Evolutionary conservation across 2,888 invertebrate species (phyloP).

Genomic region (Folsomia manolachei): DNA sequence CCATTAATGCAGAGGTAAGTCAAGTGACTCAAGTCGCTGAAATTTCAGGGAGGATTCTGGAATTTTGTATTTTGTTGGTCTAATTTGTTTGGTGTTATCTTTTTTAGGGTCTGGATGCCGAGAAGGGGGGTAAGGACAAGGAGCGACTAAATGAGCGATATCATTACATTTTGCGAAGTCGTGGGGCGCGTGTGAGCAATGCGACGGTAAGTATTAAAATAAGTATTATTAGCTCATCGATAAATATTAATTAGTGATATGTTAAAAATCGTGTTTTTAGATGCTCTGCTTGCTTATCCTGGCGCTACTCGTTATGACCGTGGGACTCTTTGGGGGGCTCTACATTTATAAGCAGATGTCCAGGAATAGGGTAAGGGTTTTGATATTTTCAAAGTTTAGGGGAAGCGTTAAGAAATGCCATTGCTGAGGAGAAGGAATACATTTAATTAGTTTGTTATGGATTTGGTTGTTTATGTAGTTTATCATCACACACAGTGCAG

Average conservation of each 20-base stretch:
- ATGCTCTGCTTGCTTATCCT: slow-evolving; percentile 68
- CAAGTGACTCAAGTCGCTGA: background rate
- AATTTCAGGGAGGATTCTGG: background rate
- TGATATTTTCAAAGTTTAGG: too few relatives aligned
- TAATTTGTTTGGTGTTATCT: background rate
- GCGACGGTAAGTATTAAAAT: too few relatives aligned
- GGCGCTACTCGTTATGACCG: slow-evolving; percentile 67
- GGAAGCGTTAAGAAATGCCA: too few relatives aligned
- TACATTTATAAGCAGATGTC: slow-evolving; percentile 73
- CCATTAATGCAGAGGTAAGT: slow-evolving; percentile 40
- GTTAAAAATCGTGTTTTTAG: too few relatives aligned
- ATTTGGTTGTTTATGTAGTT: too few relatives aligned
- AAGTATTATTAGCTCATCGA: too few relatives aligned
- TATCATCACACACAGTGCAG: too few relatives aligned
- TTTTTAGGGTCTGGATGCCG: slow-evolving; percentile 29
- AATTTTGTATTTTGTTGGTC: background rate
- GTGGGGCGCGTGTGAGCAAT: slow-evolving; percentile 61
- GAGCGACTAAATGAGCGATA: slow-evolving; percentile 51
- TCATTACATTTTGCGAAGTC: slow-evolving; percentile 56
- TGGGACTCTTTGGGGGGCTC: slow-evolving; percentile 68
- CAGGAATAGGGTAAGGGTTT: slow-evolving; percentile 55
- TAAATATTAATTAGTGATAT: too few relatives aligned
- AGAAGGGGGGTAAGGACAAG: slow-evolving; percentile 32
- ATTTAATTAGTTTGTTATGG: too few relatives aligned
- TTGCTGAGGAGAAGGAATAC: too few relatives aligned